A percentile compares a stretch with the other conserved stretches of the same genome.
These are phyloP conservation scores for Acanthochromis polyacanthus DNA, from an alignment of 2,113 vertebrate genomes.

Conservation along the genomic window DNA sequence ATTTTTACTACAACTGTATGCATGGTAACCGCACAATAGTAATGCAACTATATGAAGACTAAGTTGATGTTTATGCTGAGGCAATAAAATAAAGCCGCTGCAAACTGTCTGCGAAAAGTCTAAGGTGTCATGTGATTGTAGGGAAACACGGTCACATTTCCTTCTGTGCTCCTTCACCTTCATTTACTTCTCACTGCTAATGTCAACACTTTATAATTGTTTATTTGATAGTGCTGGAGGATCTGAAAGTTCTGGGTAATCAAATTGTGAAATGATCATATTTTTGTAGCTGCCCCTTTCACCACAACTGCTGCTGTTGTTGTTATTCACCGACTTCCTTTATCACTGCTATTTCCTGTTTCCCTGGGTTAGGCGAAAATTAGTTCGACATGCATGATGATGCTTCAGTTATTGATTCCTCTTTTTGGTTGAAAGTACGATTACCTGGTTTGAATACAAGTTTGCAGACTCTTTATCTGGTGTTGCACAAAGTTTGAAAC, in stretches of 20 bases:
- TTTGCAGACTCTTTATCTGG: no score
- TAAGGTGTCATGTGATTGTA: conserved; percentile 27
- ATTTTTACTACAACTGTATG: not conserved
- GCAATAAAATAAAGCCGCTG: no score
- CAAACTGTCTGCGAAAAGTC: conserved; percentile 6
- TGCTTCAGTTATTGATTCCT: conserved; percentile 15
- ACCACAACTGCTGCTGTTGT: conserved; percentile 53
- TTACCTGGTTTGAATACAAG: not conserved
- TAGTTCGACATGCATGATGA: not conserved
- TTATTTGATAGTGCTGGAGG: not conserved
- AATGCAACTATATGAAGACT: conserved; percentile 4
- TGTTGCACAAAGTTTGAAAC: not conserved
- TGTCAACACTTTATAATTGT: conserved; percentile 10
- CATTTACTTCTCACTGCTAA: conserved; percentile 21
- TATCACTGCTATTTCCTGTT: conserved; percentile 71
- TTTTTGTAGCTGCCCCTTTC: conserved; percentile 40
- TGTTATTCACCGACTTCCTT: conserved; percentile 70
- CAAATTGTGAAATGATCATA: conserved; percentile 26
- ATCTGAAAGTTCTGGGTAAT: conserved; percentile 9
- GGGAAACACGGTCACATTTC: not conserved
- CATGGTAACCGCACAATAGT: not conserved
- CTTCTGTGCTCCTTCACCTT: not conserved
- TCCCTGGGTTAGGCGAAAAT: conserved; percentile 9
- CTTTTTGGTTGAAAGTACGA: conserved; percentile 20
- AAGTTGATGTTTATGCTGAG: not conserved